Conservation (phyloP, 2,888 invertebrate species). For the Hydrotaea cyrtoneurina region DNA sequence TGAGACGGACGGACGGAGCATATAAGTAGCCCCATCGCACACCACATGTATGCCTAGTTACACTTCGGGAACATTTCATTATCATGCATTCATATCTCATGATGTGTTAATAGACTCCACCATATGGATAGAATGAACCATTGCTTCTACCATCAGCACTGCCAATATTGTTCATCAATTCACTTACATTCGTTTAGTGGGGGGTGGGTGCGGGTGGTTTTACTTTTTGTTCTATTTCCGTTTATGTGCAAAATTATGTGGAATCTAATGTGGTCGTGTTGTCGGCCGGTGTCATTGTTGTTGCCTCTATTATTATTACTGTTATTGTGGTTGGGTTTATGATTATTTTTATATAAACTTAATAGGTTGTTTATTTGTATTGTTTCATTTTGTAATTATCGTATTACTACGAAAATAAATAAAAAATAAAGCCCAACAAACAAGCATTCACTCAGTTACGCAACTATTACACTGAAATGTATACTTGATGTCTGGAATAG, state of each 20-base stretch:
- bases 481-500: too few species aligned
- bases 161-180: neutral
- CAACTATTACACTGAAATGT: too few species aligned
- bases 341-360: constrained; percentile 22
- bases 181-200: neutral
- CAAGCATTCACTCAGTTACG: too few species aligned
- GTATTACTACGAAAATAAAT: neutral
- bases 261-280: constrained; percentile 8
- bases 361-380: neutral
- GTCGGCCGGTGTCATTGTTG: neutral
- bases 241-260: constrained; percentile 21
- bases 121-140: too few species aligned
- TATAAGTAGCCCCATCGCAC: too few species aligned
- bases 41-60: too few species aligned
- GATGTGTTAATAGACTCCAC: neutral
- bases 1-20: too few species aligned
- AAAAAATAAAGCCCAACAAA: too few species aligned
- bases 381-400: neutral
- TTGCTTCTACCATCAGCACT: too few species aligned
- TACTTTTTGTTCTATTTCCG: constrained; percentile 49
- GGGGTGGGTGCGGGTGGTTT: too few species aligned
- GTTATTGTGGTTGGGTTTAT: neutral
- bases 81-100: neutral
- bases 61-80: constrained; percentile 33
- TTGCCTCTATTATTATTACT: constrained; percentile 19